These are phyloP conservation scores for Argyresthia goedartella DNA, from an alignment of 2,888 invertebrate genomes.

Conservation along the genomic window DNA sequence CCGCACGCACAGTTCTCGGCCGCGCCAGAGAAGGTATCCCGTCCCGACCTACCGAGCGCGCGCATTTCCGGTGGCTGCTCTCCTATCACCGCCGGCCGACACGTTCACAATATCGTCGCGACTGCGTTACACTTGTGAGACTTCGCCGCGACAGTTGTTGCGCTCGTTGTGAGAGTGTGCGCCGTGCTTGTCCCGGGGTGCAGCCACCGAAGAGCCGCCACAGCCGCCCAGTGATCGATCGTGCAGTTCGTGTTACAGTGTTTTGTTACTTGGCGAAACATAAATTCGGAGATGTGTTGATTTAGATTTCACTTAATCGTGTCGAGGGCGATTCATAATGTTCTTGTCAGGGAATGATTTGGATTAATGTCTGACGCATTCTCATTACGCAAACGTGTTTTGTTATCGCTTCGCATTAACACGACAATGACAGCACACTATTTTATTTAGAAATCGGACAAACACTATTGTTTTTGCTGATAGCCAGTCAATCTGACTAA, in stretches of 20 bases:
- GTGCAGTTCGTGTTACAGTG: slow-evolving; percentile 14
- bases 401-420: not conserved
- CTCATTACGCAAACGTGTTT: not conserved
- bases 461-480: not conserved
- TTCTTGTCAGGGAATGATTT: not conserved
- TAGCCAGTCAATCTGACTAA: too few relatives aligned
- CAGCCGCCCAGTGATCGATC: slow-evolving; percentile 8
- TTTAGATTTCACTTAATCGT: slow-evolving; percentile 18
- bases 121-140: not conserved
- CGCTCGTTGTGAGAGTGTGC: not conserved
- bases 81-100: slow-evolving; percentile 14
- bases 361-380: not conserved
- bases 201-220: not conserved
- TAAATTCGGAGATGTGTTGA: slow-evolving; percentile 37
- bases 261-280: slow-evolving; percentile 7
- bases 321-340: not conserved
- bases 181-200: not conserved
- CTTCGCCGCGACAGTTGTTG: not conserved
- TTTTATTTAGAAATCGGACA: too few relatives aligned
- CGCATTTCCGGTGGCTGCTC: slow-evolving; percentile 60
- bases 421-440: slow-evolving; percentile 3
- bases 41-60: slow-evolving; percentile 29
- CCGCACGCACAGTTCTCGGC: slow-evolving; percentile 70
- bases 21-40: slow-evolving; percentile 65
- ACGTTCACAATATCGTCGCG: not conserved